Evolutionary conservation across 1,140 invertebrate genomes (phyloP).

Genomic region (Leptestheria dahalacensis): DNA sequence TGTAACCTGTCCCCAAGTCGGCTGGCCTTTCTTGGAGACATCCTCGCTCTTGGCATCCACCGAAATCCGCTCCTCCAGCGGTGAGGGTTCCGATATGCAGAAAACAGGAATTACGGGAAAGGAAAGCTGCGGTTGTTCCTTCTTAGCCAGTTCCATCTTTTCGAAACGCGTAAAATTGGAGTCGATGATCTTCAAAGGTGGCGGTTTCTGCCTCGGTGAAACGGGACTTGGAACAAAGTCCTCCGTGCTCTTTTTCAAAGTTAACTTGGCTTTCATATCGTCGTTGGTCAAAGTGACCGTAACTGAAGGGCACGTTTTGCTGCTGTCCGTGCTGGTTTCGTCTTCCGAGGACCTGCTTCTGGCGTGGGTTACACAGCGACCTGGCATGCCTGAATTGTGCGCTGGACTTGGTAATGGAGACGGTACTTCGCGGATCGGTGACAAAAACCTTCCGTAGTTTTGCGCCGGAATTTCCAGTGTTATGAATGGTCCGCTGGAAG

Average conservation of each 20-base stretch:
- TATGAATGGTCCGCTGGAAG: not conserved
- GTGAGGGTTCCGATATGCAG: slow-evolving; percentile 1
- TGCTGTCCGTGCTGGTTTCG: not conserved
- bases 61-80: not conserved
- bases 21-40: not conserved
- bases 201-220: slow-evolving; percentile 22
- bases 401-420: slow-evolving; percentile 39
- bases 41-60: not conserved
- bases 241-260: not conserved
- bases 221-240: slow-evolving; percentile 10
- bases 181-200: slow-evolving; percentile 20
- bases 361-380: not conserved
- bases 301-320: not conserved
- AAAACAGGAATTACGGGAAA: slow-evolving; percentile 15
- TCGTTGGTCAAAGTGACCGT: not conserved
- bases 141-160: not conserved
- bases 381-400: slow-evolving; percentile 37
- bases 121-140: not conserved
- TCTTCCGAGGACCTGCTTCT: not conserved
- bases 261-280: not conserved
- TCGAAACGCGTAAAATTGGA: slow-evolving; percentile 20
- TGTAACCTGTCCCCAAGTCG: slow-evolving; percentile 9
- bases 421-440: slow-evolving; percentile 52
- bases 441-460: slow-evolving; percentile 49
- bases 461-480: slow-evolving; percentile 46